Percentiles rank a stretch among this genome's conserved stretches.
Conservation (phyloP, 2,888 invertebrate genomes). For the Lordiphosa fenestrarum region DNA sequence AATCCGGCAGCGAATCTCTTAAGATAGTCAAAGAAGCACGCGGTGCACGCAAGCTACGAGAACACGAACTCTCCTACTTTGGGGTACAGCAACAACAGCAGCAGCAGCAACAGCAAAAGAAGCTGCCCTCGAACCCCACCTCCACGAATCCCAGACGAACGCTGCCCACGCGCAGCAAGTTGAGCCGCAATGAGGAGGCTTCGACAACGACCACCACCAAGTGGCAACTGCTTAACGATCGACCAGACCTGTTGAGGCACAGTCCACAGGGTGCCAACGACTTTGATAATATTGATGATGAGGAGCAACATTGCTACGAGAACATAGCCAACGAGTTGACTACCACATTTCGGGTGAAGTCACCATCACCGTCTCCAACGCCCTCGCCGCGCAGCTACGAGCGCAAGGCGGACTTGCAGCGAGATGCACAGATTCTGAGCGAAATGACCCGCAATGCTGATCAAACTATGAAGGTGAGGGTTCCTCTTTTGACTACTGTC, state of each 20-base stretch:
- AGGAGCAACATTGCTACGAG: conserved; percentile 76
- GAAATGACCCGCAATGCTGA: conserved; percentile 83
- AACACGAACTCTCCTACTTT: conserved; percentile 84
- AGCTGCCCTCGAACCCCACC: conserved; percentile 34
- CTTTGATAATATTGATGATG: conserved; percentile 30
- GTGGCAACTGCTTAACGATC: conserved; percentile 77
- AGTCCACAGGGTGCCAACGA: conserved; percentile 71
- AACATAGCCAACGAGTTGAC: conserved; percentile 76
- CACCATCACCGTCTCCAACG: conserved; percentile 28
- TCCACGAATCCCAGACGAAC: conserved; percentile 54
- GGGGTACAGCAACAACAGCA: conserved; percentile 78
- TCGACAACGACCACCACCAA: conserved; percentile 59
- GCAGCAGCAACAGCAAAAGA: conserved; percentile 29
- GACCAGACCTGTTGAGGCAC: conserved; percentile 79
- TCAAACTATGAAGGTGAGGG: conserved; percentile 81
- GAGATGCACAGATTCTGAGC: conserved; percentile 81
- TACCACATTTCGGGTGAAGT: conserved; percentile 71
- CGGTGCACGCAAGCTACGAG: conserved; percentile 82
- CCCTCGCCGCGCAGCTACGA: conserved; percentile 60
- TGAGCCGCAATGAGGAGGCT: conserved; percentile 29
- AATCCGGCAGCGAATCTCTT: conserved; percentile 62
- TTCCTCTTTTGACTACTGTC: background rate
- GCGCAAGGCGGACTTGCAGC: conserved; percentile 76
- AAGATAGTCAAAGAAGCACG: conserved; percentile 78
- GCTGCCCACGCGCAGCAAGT: conserved; percentile 58